phyloP scores from a whole-genome alignment of 2,888 invertebrate genomes.

The Lasioglossum morio region DNA sequence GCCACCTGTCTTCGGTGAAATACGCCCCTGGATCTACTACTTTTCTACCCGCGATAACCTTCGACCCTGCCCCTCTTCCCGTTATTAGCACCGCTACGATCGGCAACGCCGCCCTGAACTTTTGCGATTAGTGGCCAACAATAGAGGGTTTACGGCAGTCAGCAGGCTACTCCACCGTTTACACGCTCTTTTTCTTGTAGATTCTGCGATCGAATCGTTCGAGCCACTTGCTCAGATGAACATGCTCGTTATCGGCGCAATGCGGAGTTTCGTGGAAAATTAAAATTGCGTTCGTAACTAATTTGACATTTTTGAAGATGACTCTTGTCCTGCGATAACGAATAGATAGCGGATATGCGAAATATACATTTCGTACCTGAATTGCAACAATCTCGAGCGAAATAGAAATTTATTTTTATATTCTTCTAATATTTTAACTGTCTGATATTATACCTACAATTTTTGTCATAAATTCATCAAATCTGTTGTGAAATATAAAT shows the following conservation, averaged over 20 bases:
- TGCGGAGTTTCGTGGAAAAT: neutral
- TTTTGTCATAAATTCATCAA: no score
- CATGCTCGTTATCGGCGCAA: neutral
- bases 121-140: neutral
- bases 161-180: neutral
- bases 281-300: no score
- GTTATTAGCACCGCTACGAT: constrained; percentile 12
- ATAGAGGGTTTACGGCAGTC: neutral
- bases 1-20: constrained; percentile 61
- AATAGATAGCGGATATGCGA: no score
- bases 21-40: constrained; percentile 56
- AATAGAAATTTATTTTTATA: no score
- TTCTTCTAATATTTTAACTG: no score
- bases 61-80: neutral
- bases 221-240: neutral
- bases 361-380: no score
- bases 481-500: no score
- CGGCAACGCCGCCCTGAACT: neutral
- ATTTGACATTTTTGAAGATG: no score
- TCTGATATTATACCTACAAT: no score
- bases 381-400: no score
- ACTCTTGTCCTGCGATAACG: no score
- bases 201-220: neutral
- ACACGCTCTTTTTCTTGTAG: neutral
- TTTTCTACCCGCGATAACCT: constrained; percentile 49